A percentile compares a stretch with the other conserved stretches of the same genome.
These are phyloP conservation scores for Cairina moschata DNA, from an alignment of 2,113 vertebrate genomes.

Conservation along the genomic window DNA sequence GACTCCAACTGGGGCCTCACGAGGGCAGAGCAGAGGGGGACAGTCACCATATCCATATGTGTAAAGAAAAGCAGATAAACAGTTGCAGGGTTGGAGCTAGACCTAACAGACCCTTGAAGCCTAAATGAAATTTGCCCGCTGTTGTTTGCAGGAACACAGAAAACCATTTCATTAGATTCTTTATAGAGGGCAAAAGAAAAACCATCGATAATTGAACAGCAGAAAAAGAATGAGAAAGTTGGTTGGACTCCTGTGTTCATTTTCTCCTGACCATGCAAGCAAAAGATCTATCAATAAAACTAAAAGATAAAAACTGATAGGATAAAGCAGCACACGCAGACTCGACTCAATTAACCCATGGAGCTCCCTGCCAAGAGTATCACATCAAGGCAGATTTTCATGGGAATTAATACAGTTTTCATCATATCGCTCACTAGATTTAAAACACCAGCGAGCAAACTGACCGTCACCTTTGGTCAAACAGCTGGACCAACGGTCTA, in stretches of 20 bases:
- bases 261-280: neutral
- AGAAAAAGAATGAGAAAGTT: conserved; percentile 1
- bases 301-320: conserved; percentile 23
- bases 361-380: conserved; percentile 6
- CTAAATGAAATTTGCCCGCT: neutral
- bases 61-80: neutral
- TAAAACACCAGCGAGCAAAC: conserved; percentile 14
- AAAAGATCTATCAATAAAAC: conserved; percentile 10
- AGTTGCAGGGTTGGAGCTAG: neutral
- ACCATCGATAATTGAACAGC: neutral
- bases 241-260: neutral
- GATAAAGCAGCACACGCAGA: neutral
- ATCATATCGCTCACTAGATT: neutral
- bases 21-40: too few relatives aligned
- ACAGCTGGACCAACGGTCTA: neutral
- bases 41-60: too few relatives aligned
- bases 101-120: neutral
- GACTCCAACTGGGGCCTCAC: too few relatives aligned
- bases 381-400: conserved; percentile 24
- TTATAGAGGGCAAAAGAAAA: neutral
- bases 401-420: conserved; percentile 1
- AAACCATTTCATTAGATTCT: neutral
- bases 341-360: conserved; percentile 35
- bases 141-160: neutral
- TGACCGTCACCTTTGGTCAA: neutral